Evolutionary conservation across 1,140 invertebrate species (phyloP).

Genomic region (Anastatus disparis): DNA sequence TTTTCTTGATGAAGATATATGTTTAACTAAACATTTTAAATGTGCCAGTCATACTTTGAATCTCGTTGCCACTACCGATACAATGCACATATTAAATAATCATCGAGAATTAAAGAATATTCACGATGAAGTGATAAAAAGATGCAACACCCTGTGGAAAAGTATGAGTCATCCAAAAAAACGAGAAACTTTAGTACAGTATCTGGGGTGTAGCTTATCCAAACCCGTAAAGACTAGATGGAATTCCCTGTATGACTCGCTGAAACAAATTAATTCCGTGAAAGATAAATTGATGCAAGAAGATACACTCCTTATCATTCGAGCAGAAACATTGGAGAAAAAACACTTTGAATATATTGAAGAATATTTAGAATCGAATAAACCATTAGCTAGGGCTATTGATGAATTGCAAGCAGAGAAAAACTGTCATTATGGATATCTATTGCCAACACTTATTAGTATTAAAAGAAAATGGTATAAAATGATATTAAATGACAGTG

Average conservation of each 20-base stretch:
- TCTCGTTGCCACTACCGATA: not conserved
- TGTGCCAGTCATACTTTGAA: not conserved
- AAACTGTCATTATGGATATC: no score
- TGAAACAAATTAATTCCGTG: not conserved
- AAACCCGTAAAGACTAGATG: constrained; percentile 5
- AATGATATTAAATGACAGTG: no score
- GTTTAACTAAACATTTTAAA: not conserved
- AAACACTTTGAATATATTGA: no score
- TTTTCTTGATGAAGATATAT: no score
- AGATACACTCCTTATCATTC: no score
- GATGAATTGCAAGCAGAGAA: no score
- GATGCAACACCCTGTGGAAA: not conserved
- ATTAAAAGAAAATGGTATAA: no score
- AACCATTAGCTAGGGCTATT: no score
- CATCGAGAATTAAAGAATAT: not conserved
- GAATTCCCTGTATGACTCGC: constrained; percentile 6
- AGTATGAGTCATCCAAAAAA: not conserved
- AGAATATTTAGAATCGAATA: no score
- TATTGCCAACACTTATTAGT: no score
- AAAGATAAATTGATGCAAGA: not conserved
- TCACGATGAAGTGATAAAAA: not conserved
- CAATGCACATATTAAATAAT: not conserved
- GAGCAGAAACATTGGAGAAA: no score
- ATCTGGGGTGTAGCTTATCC: not conserved
- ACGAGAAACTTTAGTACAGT: not conserved